Conservation (phyloP, 1,140 invertebrate genomes). For the Lepeophtheirus salmonis region DNA sequence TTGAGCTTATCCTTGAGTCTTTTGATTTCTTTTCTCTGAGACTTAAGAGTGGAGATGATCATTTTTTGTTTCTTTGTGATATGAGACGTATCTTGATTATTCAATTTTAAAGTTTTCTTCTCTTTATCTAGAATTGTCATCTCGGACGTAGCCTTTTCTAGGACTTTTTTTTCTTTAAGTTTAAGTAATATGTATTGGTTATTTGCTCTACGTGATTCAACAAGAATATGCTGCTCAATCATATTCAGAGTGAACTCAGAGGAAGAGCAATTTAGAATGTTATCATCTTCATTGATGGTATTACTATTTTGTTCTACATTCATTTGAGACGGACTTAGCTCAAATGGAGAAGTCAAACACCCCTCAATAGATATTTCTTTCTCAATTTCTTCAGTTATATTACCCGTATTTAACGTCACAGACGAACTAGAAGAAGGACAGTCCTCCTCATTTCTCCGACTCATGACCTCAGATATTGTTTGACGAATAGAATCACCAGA, state of each 20-base stretch:
- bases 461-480: not conserved
- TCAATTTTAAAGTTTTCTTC: not conserved
- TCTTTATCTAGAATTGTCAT: not conserved
- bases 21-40: not conserved
- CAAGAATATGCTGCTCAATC: not conserved
- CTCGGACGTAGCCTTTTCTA: not conserved
- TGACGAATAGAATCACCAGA: not conserved
- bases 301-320: no score
- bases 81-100: not conserved
- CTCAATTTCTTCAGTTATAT: not conserved
- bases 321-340: no score
- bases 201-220: not conserved
- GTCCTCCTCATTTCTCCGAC: not conserved
- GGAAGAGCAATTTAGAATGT: no score
- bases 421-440: not conserved
- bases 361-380: no score
- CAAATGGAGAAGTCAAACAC: no score
- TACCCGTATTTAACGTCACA: not conserved
- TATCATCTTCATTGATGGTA: no score
- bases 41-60: not conserved
- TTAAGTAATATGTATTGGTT: not conserved
- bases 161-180: not conserved
- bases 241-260: not conserved
- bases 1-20: not conserved
- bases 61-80: not conserved